These are phyloP conservation scores for Sclerodermus sp. DNA, from an alignment of 2,888 invertebrate genomes.

Conservation along the genomic window DNA sequence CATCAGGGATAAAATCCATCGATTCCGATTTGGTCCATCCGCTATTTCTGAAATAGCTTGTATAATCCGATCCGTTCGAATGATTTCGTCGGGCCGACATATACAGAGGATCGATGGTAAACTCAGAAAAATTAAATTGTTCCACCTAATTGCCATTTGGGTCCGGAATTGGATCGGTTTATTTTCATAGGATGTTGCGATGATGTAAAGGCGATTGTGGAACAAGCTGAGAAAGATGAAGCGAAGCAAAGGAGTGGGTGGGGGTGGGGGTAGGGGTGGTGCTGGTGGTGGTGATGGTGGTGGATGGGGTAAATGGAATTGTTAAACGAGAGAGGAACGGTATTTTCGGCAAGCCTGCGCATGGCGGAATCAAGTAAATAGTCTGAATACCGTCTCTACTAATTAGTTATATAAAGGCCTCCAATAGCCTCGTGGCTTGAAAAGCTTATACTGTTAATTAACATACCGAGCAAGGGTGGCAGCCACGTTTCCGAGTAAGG, in stretches of 20 bases:
- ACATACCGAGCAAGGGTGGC: constrained; percentile 47
- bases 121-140: no score
- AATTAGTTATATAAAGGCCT: constrained; percentile 51
- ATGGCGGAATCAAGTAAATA: constrained; percentile 42
- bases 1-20: no score
- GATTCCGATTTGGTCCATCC: no score
- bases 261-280: constrained; percentile 4
- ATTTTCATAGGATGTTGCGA: no score
- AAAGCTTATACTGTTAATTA: constrained; percentile 55
- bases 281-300: no score
- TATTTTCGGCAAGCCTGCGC: constrained; percentile 31
- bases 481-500: constrained; percentile 12
- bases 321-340: constrained; percentile 16
- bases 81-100: no score
- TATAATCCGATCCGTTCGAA: no score
- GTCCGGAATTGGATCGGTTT: no score
- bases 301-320: constrained; percentile 15
- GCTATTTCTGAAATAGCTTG: no score
- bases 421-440: constrained; percentile 37
- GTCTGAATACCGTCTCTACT: constrained; percentile 46
- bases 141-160: no score
- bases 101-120: no score
- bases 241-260: neutral
- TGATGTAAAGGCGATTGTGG: no score
- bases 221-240: neutral